Evolutionary conservation across 2,888 invertebrate species (phyloP), one percentile per base, ranked within the genome.

Genomic region (Philereme vetulata): DNA sequence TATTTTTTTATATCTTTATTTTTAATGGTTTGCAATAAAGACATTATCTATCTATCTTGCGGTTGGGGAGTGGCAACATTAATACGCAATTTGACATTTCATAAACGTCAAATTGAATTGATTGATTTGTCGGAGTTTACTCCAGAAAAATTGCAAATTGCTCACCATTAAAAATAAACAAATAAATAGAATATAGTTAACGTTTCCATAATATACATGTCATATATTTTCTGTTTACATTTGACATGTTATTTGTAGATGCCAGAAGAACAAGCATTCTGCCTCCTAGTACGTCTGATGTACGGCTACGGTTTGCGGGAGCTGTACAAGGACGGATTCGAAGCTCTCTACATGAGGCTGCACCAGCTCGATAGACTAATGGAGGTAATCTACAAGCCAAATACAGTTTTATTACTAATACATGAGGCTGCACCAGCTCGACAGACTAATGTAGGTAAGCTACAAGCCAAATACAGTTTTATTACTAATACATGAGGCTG

Each of bases 251-350:
- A n/a, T 88, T 66, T 69, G 0, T 82, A 99, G 98, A 99, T 99
- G 99, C 99, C 99, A 0, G 99, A 99, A 89, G 99, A 99, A 84
- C 98, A 99, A 93, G 98, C 99, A 0, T 99, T 99, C 86, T 98
- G 98, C 82, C 96, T 99, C 10, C 90, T 99, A 56, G 98, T 99
- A 2, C 97, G 97, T 71, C 94, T 99, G 32, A 99, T 99, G 99
- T 99, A 97, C 84, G 97, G 98, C 60, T 99, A 99, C 81, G 96
- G 97, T 0, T 88, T 99, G 56, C 94, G 99, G 40, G 98, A 99
- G 85, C 93, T 99, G 49, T 99, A 99, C 90, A 98, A 98, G 82
- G 97, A 98, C 71, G 98, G 98, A 50, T 99, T 99, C 84, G 98
- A 99, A 85, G 97, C 97, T 72, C 94, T 99, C 5, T 98, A 99